These are phyloP conservation scores for Porites australiensis DNA, from an alignment of 64 coral and sea anemone genomes.

Conservation along the genomic window DNA sequence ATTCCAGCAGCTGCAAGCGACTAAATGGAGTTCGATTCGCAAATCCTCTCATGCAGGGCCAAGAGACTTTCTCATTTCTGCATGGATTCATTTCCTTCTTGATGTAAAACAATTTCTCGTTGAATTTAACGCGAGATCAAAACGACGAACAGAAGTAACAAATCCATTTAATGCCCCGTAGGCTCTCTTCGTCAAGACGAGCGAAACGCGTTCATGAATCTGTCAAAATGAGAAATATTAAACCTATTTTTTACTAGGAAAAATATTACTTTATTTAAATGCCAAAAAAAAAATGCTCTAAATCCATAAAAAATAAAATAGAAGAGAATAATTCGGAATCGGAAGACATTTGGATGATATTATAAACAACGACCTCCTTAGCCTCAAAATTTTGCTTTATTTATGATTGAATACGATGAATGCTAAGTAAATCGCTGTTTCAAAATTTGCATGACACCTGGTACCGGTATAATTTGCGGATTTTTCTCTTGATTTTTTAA, in stretches of 20 bases:
- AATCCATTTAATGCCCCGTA: neutral
- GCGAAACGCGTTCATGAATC: neutral
- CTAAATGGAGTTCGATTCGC: too few relatives aligned
- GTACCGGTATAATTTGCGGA: neutral
- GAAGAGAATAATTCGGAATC: too few relatives aligned
- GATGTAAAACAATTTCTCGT: neutral
- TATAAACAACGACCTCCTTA: slow-evolving; percentile 7
- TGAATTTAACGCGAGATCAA: neutral
- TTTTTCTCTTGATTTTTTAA: neutral
- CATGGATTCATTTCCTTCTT: neutral
- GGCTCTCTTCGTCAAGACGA: too few relatives aligned
- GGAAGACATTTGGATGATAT: neutral
- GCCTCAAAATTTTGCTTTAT: slow-evolving; percentile 17
- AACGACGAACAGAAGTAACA: neutral
- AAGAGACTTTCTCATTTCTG: neutral
- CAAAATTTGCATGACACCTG: slow-evolving; percentile 20
- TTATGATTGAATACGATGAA: neutral
- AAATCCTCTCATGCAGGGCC: too few relatives aligned
- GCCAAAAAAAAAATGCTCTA: too few relatives aligned
- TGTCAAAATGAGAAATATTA: neutral
- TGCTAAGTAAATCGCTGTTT: neutral
- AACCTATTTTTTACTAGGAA: neutral
- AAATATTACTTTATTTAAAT: neutral
- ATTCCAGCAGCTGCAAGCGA: neutral
- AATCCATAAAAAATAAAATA: too few relatives aligned